Base-by-base conservation (phyloP, 2,888 invertebrate species). In the Euproctis similis region DNA sequence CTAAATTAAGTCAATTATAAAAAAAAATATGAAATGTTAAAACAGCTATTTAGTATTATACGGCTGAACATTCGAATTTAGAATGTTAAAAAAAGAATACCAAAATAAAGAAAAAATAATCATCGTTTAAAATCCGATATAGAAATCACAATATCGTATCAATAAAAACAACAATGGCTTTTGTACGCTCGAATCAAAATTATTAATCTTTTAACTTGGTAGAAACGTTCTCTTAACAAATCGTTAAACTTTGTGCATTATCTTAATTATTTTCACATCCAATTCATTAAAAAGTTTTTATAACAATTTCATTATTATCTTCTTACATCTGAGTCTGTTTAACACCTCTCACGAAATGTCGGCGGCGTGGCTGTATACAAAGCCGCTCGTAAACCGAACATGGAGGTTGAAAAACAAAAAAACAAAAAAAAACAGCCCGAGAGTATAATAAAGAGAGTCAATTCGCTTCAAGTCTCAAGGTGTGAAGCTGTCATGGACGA, bases 401-500 rank as follows among this genome's bases (percentile, higher is more conserved):
- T 58, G 56, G 41, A 45, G 38, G 34, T 26, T 42, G 41, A 52
- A 58, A 58, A 59, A 49, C 21, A 39, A 46, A 42, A 46, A 58
- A 58, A 59, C 48, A 9, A 39, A 46, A 42, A 46, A 42, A 51
- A 51, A 51, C 33, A 36, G 36, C 38, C 48, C 36, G 45, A 47
- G 60, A 64, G 51, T 45, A 70, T 70, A 70, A 73, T 75, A 74
- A 70, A 70, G 72, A 74, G 67, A 75, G 72, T 72, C 71, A 67
- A 74, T 77, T 73, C 76, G 67, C 64, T 51, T 55, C 49, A 41
- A 64, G 62, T 65, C 67, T 64, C 72, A 68, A 80, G 81, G 84
- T 84, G 84, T 81, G 78, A 82, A 84, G 70, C 84, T 82, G 84
- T 82, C 81, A 77, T 62, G 74, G 56, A 51, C 59, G 69, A 71